These are phyloP conservation scores for Ichneumoninae sp. DNA, from an alignment of 2,888 invertebrate genomes.

Conservation along the genomic window DNA sequence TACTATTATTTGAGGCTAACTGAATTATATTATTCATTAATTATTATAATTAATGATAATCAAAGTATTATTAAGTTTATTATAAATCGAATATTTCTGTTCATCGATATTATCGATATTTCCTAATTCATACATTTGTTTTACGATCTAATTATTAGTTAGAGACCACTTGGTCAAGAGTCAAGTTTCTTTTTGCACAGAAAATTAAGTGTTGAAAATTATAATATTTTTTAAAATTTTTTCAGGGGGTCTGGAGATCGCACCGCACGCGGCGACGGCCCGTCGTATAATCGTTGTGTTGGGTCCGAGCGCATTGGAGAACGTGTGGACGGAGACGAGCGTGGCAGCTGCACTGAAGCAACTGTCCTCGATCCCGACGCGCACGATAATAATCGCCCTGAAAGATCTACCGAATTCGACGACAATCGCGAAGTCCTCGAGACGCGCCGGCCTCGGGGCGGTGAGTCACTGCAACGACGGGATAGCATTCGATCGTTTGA, in stretches of 20 bases:
- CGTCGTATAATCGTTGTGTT: constrained; percentile 85
- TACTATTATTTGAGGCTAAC: neutral
- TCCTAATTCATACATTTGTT: no score
- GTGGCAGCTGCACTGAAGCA: constrained; percentile 85
- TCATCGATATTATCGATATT: no score
- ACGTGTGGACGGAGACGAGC: constrained; percentile 84
- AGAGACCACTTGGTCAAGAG: no score
- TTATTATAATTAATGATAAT: no score
- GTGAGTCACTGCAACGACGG: constrained; percentile 84
- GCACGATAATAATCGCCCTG: constrained; percentile 82
- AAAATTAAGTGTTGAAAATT: neutral
- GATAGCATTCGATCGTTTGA: constrained; percentile 74
- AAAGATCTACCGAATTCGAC: constrained; percentile 83
- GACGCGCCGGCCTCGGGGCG: constrained; percentile 85
- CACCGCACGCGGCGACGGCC: constrained; percentile 86
- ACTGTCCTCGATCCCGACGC: constrained; percentile 81
- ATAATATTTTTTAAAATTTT: constrained; percentile 52
- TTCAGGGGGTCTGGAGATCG: constrained; percentile 87
- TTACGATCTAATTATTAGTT: no score
- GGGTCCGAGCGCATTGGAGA: constrained; percentile 84
- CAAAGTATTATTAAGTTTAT: no score
- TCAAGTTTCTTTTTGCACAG: neutral
- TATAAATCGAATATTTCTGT: no score
- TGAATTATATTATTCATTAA: no score
- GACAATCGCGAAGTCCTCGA: constrained; percentile 84